Base-by-base conservation (phyloP, 2,797 vertebrate genomes). In the Eidolon dupreanum region DNA sequence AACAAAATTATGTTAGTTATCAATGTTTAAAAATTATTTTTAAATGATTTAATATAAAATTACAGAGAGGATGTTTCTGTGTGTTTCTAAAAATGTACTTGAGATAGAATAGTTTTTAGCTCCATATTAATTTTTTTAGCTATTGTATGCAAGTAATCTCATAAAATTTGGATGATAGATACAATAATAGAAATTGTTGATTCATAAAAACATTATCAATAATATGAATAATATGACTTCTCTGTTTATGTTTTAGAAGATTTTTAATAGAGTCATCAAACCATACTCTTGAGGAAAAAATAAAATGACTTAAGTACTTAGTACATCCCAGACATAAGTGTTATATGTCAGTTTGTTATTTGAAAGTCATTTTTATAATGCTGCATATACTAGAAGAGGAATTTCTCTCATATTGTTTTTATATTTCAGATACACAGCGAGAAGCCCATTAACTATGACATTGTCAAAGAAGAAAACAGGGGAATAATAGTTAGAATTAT, bases 351-450 rank as follows among this genome's bases (percentile, higher is more conserved):
- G 65, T 57, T 84, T 81, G 82, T 95, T 98, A 98, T 93, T 79
- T 97, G 87, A 93, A 98, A 97, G 63, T 97, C 83, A 96, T 93
- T 97, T 97, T 93, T 97, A 96, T 92, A 90, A 94, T 96, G 88
- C 41, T 95, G 24, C 36, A 94, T 83, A 73, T 88, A 90, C 93
- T 92, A 96, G 57, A 98, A 98, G 83, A 92, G 88, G 73, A 94
- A 90, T 95, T 98, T 95, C 59, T 26, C 49, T 97, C 98, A 97
- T 97, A 98, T 96, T 97, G 97, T 98, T 46, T 79, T 95, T 74
- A 88, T 97, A 95, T 93, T 93, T 96, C 94, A 97, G 81, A 95
- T 92, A 90, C 71, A 38, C 97, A 97, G 96, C 92, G 89, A 96
- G 97, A 97, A 97, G 86, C 83, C 83, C 97, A 97, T 95, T 98